Conservation (phyloP, 2,113 vertebrate species). For the Noturus placidus region DNA sequence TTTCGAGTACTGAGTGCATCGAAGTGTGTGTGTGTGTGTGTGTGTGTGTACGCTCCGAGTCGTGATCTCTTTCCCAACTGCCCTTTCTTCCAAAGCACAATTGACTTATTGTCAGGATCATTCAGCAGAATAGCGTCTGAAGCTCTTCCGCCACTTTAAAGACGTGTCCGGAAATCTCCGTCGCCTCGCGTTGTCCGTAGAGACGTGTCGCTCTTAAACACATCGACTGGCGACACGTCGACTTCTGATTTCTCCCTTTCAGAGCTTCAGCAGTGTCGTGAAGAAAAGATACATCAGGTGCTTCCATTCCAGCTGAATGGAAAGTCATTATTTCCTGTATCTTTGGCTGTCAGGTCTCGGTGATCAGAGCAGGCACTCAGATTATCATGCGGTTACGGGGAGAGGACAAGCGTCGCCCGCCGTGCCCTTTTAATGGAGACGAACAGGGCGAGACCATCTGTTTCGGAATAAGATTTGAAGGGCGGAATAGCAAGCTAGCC, state of each 20-base stretch:
- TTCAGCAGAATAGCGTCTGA: slow-evolving; percentile 41
- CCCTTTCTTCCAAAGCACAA: slow-evolving; percentile 38
- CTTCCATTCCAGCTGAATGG: slow-evolving; percentile 17
- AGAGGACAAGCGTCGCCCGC: neutral
- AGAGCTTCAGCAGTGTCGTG: neutral
- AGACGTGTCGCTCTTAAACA: slow-evolving; percentile 16
- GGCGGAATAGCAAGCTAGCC: neutral
- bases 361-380: slow-evolving; percentile 24
- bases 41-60: neutral
- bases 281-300: neutral
- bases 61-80: neutral
- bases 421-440: slow-evolving; percentile 9
- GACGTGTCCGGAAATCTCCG: slow-evolving; percentile 21
- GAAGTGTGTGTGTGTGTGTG: neutral
- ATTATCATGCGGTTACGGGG: slow-evolving; percentile 6
- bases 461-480: slow-evolving; percentile 19
- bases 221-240: neutral
- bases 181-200: slow-evolving; percentile 6
- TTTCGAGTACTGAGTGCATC: neutral
- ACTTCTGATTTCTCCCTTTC: neutral
- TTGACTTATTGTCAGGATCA: slow-evolving; percentile 53
- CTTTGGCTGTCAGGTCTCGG: slow-evolving; percentile 7
- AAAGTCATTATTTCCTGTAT: slow-evolving; percentile 30
- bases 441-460: neutral
- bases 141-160: slow-evolving; percentile 24